Percentiles rank a stretch among this genome's conserved stretches.
These are phyloP conservation scores for Champsocephalus gunnari DNA, from an alignment of 2,797 vertebrate species.

Conservation along the genomic window DNA sequence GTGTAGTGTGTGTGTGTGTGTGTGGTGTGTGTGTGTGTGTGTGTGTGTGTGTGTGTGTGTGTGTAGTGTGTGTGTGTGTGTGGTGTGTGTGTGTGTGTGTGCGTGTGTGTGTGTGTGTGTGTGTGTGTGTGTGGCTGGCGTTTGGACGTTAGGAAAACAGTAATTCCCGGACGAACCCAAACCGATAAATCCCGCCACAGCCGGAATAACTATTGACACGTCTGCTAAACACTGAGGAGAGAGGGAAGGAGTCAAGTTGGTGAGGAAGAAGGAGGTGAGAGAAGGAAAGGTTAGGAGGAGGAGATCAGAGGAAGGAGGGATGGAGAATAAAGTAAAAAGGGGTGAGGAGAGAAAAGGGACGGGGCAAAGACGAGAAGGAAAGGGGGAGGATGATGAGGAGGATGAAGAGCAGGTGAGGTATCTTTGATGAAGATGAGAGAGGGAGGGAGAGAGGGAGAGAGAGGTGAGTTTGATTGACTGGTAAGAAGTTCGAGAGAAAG, in stretches of 20 bases:
- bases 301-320: too few relatives aligned
- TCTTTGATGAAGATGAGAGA: neutral
- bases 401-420: neutral
- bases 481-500: constrained; percentile 61
- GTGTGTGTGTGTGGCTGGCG: neutral
- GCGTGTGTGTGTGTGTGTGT: too few relatives aligned
- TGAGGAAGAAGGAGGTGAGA: neutral
- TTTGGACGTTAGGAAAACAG: constrained; percentile 65
- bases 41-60: too few relatives aligned
- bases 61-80: too few relatives aligned
- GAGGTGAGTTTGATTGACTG: constrained; percentile 14
- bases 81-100: too few relatives aligned
- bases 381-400: neutral
- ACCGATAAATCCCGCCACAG: constrained; percentile 77
- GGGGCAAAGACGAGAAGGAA: neutral
- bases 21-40: constrained; percentile 2
- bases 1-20: neutral
- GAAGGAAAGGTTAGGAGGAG: too few relatives aligned
- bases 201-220: constrained; percentile 78
- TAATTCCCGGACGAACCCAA: constrained; percentile 71
- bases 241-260: neutral
- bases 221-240: constrained; percentile 60
- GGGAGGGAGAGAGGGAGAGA: neutral
- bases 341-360: neutral
- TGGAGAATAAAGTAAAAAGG: neutral